These are phyloP conservation scores for Rousettus madagascariensis DNA, from an alignment of 2,797 vertebrate genomes.

Conservation along the genomic window DNA sequence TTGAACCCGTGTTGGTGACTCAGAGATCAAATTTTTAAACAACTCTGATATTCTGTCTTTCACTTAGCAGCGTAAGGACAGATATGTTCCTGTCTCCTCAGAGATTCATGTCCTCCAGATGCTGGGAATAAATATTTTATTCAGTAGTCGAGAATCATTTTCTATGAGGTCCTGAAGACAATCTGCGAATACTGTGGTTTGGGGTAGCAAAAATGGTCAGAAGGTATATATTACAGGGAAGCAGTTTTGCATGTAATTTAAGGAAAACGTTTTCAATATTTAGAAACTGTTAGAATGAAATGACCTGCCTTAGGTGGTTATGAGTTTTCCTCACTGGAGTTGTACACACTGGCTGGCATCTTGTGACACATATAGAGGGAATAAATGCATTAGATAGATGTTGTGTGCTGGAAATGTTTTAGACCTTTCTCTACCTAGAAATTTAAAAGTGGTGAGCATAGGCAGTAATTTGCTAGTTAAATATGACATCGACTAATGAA, in stretches of 20 bases:
- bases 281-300: background rate
- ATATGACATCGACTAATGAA: background rate
- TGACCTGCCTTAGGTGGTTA: background rate
- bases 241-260: background rate
- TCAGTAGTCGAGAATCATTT: background rate
- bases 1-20: background rate
- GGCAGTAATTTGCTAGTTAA: background rate
- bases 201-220: background rate
- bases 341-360: background rate
- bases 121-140: background rate
- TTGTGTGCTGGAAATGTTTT: background rate
- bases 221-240: background rate
- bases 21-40: background rate
- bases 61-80: background rate
- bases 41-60: background rate
- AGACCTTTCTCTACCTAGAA: background rate
- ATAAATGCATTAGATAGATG: background rate
- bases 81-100: background rate
- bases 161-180: background rate
- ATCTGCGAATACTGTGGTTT: background rate
- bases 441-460: background rate
- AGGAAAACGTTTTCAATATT: slow-evolving; percentile 2
- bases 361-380: background rate
- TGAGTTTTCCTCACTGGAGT: background rate
- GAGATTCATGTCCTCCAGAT: background rate